Percentiles rank a stretch among this genome's conserved stretches.
Conservation (phyloP, 2,888 invertebrate genomes). For the Phrixothrix hirtus region DNA sequence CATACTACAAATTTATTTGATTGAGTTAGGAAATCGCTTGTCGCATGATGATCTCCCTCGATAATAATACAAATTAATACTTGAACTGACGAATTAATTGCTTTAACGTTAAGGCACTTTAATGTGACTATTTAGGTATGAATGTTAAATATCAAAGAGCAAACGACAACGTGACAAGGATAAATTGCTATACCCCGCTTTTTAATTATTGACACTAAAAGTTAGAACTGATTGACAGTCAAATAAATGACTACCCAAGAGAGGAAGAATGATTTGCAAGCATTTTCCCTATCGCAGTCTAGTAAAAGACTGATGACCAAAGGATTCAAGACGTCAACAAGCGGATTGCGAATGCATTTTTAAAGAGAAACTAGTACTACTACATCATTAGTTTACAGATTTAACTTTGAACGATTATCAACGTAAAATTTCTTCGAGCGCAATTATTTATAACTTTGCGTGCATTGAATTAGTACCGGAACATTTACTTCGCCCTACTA, state of each 20-base stretch:
- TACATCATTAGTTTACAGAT: neutral
- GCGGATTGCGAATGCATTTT: neutral
- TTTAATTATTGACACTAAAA: conserved; percentile 12
- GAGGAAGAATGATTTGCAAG: conserved; percentile 19
- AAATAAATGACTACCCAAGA: conserved; percentile 6
- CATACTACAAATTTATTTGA: conserved; percentile 15
- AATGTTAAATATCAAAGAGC: too few relatives aligned
- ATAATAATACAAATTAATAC: conserved; percentile 13
- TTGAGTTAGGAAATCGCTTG: conserved; percentile 16
- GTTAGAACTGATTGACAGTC: conserved; percentile 9
- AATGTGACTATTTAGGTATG: neutral
- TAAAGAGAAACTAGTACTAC: neutral
- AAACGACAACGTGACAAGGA: conserved; percentile 3
- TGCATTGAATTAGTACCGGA: conserved; percentile 2
- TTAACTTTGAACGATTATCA: too few relatives aligned
- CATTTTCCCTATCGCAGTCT: conserved; percentile 10
- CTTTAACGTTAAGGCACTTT: neutral
- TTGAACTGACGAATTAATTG: conserved; percentile 4
- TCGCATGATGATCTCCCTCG: conserved; percentile 13
- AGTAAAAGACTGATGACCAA: conserved; percentile 4
- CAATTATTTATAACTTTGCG: conserved; percentile 6
- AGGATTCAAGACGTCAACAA: neutral
- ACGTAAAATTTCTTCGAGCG: neutral
- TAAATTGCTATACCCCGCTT: conserved; percentile 1
- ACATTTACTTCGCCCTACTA: neutral